phyloP scores from a whole-genome alignment of 2,113 vertebrate genomes.

The Leucopternis melanops region DNA sequence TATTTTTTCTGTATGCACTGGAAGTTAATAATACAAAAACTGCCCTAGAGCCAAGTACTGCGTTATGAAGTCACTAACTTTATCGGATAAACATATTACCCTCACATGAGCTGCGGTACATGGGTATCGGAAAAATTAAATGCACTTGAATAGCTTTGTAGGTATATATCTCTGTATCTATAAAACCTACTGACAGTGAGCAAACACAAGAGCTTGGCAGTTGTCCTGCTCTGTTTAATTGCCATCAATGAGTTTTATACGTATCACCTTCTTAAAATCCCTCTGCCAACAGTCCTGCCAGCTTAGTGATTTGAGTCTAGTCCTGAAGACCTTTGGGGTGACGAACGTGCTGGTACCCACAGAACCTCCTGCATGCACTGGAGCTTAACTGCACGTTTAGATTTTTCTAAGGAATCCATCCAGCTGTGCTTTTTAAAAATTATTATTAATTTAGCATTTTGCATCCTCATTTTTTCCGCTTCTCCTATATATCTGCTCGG shows the following conservation, averaged over 20 bases:
- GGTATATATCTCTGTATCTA: neutral
- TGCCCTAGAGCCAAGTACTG: neutral
- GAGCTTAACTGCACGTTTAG: neutral
- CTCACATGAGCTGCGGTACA: neutral
- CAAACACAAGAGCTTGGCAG: neutral
- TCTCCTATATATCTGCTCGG: neutral
- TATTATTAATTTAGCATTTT: neutral
- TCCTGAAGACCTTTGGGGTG: neutral
- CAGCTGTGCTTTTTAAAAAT: neutral
- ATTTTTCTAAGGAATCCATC: neutral
- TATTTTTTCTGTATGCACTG: neutral
- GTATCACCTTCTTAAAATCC: neutral
- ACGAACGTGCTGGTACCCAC: neutral
- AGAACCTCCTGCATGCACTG: neutral
- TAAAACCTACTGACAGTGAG: neutral
- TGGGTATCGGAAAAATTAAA: neutral
- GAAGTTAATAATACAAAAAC: neutral
- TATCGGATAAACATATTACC: neutral
- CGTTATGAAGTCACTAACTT: neutral
- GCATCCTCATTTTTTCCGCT: neutral
- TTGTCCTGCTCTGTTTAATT: neutral
- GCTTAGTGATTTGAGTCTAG: neutral
- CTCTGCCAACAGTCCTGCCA: neutral
- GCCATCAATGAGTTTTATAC: neutral
- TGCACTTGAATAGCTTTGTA: neutral